Conservation (phyloP, 1,140 invertebrate genomes). For the Pomacea maculata region DNA sequence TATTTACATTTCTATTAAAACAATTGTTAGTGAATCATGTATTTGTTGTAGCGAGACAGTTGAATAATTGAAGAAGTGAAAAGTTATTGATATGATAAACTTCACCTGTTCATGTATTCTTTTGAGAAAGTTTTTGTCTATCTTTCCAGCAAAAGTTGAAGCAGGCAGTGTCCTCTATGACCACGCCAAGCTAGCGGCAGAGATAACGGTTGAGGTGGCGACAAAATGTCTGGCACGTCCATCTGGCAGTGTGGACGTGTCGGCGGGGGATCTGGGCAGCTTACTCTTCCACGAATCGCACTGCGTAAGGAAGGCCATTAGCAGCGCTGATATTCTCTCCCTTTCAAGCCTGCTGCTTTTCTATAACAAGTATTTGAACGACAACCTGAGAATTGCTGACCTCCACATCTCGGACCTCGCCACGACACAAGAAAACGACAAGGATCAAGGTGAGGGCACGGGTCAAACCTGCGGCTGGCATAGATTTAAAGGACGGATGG, state of each 20-base stretch:
- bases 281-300: conserved; percentile 9
- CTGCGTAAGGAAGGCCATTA: not conserved
- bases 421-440: not conserved
- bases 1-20: not conserved
- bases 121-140: not conserved
- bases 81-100: not conserved
- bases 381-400: conserved; percentile 1
- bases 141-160: not conserved
- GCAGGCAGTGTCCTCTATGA: not conserved
- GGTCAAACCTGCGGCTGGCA: not conserved
- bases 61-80: not conserved
- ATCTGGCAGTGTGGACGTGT: not conserved
- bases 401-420: not conserved
- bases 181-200: not conserved
- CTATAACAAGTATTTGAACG: not conserved
- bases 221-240: not conserved
- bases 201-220: not conserved
- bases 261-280: not conserved
- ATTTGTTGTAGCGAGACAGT: not conserved
- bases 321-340: not conserved
- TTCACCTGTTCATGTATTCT: not conserved
- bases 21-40: not conserved
- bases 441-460: not conserved
- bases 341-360: not conserved
- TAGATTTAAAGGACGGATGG: conserved; percentile 5